Base-by-base conservation (phyloP, 2,888 invertebrate genomes). In the Cyaniris semiargus region DNA sequence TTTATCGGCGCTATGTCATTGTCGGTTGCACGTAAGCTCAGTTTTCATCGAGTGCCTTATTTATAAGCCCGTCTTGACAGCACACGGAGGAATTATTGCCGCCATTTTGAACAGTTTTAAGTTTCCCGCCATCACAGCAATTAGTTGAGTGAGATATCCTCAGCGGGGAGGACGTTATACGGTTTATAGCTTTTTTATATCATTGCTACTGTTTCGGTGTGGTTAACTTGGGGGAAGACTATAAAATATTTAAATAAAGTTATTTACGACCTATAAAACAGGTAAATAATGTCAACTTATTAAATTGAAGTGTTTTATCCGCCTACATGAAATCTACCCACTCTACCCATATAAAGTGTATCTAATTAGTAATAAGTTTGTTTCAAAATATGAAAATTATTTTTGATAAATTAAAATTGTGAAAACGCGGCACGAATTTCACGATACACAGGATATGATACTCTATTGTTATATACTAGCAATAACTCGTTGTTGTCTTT, bases 141-240 rank as follows among this genome's bases (percentile, higher is more conserved):
- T 93, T 93, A 93, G 93, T 93, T 93, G 93, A 93, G 91, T 93
- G 93, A 93, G 92, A 93, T 91, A 91, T 93, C 93, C 93, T 91
- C 88, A 79, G 81, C 83, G 77, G 87, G 81, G 86, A 87, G 90
- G 90, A 90, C 91, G 92, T 84, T 85, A 84, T 85, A 90, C 66
- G 7, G 66, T 91, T 91, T 91, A 91, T 89, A 88, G 81, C 83
- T 81, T 83, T 83, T 87, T 86, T 87, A 85, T 85, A 87, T 31
- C 13, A 77, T 58, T 84, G 83, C 84, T 81, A 79, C 79, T 79
- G 79, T 77, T 77, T 77, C 27, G 76, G 77, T 79, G 76, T 79
- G 76, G 76, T 77, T 78, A 23, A 75, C 74, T 48, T 18, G 13
- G 27, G 66, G 66, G 15, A 58, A 66, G 31, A 13, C 66, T 6